Base-by-base conservation (phyloP, 2,113 vertebrate genomes). In the Accipiter cooperii region DNA sequence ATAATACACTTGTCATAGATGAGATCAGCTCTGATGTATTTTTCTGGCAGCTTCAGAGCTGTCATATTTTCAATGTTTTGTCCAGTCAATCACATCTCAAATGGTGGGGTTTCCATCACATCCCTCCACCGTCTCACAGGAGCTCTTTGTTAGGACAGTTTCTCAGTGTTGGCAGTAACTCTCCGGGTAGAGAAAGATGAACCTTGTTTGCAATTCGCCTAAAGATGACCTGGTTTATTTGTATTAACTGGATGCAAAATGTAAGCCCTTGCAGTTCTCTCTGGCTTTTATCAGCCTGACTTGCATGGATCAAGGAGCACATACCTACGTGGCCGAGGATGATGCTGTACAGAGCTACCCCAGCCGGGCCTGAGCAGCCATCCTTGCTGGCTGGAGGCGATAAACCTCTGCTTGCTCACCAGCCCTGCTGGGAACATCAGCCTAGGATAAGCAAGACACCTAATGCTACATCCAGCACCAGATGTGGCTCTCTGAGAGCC, bases 51-150 rank as follows among this genome's bases (percentile, higher is more conserved):
- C 84, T 93, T 89, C 1, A 0, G 64, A 88, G 68, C 46, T 46
- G 0, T 97, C 93, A 80, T 96, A 96, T 96, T 95, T 97, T 83
- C 96, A 96, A 95, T 95, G 94, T 95, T 97, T 95, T 95, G 89
- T 89, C 91, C 97, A 96, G 91, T 97, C 97, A 97, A 94, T 96
- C 95, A 97, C 58, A 78, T 92, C 92, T 93, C 79, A 94, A 94
- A 95, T 24, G 34, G 75, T 40, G 47, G 52, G 4, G n/a, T 63
- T 96, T 88, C 78, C 71, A 87, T 91, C 85, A 79, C 22, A 22
- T 89, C 40, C 34, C 54, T 84, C 57, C 36, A 51, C 58, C 1
- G 2, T 40, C 40, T 63, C 26, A 2, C 6, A 63, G 40, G 70
- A 79, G 34, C 14, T 82, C 64, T 90, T 91, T 92, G 74, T 84